A percentile compares a stretch with the other conserved stretches of the same genome.
Conservation (phyloP, 2,797 vertebrate species). For the Carapus acus region DNA sequence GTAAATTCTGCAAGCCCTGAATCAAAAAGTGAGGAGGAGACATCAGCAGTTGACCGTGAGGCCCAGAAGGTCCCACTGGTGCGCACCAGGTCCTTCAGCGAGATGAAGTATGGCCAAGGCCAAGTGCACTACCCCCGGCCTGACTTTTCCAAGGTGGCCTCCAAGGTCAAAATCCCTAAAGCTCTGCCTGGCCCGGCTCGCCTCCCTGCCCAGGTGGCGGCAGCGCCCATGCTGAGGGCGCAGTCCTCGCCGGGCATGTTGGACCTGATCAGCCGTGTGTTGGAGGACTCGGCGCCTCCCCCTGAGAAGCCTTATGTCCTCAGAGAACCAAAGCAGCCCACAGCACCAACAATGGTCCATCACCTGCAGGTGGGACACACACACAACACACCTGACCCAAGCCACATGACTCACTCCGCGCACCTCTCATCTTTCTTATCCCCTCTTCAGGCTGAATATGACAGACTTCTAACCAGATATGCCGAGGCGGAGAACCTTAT, state of each 20-base stretch:
- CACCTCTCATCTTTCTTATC: background rate
- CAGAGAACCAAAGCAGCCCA: slow-evolving; percentile 47
- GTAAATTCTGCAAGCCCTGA: slow-evolving; percentile 15
- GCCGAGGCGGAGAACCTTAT: slow-evolving; percentile 68
- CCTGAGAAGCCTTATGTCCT: slow-evolving; percentile 52
- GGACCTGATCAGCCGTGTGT: slow-evolving; percentile 68
- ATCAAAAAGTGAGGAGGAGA: slow-evolving; percentile 16
- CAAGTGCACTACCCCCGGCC: slow-evolving; percentile 72
- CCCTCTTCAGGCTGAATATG: slow-evolving; percentile 67
- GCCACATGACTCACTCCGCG: no score
- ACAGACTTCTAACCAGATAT: slow-evolving; percentile 68
- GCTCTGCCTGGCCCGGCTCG: slow-evolving; percentile 33
- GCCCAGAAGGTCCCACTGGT: slow-evolving; percentile 41
- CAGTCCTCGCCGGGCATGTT: slow-evolving; percentile 66
- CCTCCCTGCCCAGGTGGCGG: slow-evolving; percentile 44
- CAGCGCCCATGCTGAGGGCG: slow-evolving; percentile 50
- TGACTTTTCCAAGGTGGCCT: slow-evolving; percentile 72
- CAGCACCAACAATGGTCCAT: slow-evolving; percentile 50
- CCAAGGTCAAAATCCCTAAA: slow-evolving; percentile 77
- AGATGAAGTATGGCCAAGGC: slow-evolving; percentile 71
- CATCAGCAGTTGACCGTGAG: slow-evolving; percentile 9
- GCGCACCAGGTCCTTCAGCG: slow-evolving; percentile 57
- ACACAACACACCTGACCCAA: background rate
- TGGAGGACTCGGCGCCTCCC: slow-evolving; percentile 67
- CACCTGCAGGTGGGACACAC: slow-evolving; percentile 64